A percentile compares a stretch with the other conserved stretches of the same genome.
Conservation (phyloP, 2,113 vertebrate species). For the Phalacrocorax brasilianus region DNA sequence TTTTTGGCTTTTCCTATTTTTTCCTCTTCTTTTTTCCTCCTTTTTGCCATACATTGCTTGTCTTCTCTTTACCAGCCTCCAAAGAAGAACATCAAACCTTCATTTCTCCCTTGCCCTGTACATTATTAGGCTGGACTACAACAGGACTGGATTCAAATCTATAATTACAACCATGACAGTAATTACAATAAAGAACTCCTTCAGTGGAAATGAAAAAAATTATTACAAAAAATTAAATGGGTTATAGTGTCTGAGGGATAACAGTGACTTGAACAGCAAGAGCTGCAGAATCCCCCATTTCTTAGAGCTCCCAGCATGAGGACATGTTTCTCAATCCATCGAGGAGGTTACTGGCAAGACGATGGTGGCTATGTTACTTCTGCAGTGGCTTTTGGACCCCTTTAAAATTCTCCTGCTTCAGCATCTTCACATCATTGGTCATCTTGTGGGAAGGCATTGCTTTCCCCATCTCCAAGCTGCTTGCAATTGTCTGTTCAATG, state of each 20-base stretch:
- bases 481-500: no score
- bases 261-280: neutral
- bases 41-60: neutral
- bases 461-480: no score
- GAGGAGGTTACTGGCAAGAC: constrained; percentile 59
- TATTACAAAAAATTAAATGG: neutral
- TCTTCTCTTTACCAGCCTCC: neutral
- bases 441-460: no score
- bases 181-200: constrained; percentile 54
- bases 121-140: neutral
- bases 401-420: constrained; percentile 8
- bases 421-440: no score
- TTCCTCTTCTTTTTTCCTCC: neutral
- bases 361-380: constrained; percentile 48
- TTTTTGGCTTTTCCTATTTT: constrained; percentile 17
- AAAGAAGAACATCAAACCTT: constrained; percentile 31
- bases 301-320: neutral
- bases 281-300: neutral
- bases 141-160: constrained; percentile 29
- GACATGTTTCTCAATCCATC: constrained; percentile 38
- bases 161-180: constrained; percentile 32
- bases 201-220: constrained; percentile 13
- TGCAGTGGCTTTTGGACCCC: constrained; percentile 23
- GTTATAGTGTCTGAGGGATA: neutral
- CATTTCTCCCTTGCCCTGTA: neutral